Conservation (phyloP, 1,140 invertebrate species). For the Leguminivora glycinivorella region DNA sequence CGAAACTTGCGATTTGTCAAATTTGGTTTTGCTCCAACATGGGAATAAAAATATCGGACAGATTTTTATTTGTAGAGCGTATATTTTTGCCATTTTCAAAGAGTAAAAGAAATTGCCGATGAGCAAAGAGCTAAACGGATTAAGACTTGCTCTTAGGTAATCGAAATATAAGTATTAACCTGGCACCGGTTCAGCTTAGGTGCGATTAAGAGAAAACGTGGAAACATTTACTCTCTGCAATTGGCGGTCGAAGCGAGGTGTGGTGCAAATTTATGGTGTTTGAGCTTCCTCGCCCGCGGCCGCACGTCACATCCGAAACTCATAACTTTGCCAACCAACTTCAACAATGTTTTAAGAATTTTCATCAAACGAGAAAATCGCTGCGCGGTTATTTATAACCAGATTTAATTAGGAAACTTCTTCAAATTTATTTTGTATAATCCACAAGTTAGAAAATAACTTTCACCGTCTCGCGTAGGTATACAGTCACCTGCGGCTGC, state of each 20-base stretch:
- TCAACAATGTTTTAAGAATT: slow-evolving; percentile 33
- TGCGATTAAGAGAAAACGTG: slow-evolving; percentile 15
- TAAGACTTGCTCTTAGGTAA: neutral
- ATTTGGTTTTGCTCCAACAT: too few relatives aligned
- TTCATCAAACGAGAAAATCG: slow-evolving; percentile 30
- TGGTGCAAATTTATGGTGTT: slow-evolving; percentile 45
- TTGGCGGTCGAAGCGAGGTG: slow-evolving; percentile 35
- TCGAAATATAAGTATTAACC: neutral
- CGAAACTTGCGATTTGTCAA: too few relatives aligned
- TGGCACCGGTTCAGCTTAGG: neutral
- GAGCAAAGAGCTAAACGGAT: too few relatives aligned
- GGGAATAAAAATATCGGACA: too few relatives aligned
- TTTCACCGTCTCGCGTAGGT: too few relatives aligned
- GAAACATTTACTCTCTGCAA: slow-evolving; percentile 27
- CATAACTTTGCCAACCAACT: slow-evolving; percentile 37
- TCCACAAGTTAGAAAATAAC: neutral
- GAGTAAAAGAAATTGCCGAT: too few relatives aligned
- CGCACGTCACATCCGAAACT: slow-evolving; percentile 39
- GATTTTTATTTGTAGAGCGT: too few relatives aligned
- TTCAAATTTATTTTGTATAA: neutral
- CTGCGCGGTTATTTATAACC: neutral
- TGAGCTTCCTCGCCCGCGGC: slow-evolving; percentile 33
- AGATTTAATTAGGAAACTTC: neutral
- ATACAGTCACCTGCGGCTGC: too few relatives aligned
- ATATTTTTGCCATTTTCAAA: too few relatives aligned